Evolutionary conservation across 2,113 vertebrate genomes (phyloP), one percentile per base, ranked within the genome.

Genomic region (Odocoileus virginianus): DNA sequence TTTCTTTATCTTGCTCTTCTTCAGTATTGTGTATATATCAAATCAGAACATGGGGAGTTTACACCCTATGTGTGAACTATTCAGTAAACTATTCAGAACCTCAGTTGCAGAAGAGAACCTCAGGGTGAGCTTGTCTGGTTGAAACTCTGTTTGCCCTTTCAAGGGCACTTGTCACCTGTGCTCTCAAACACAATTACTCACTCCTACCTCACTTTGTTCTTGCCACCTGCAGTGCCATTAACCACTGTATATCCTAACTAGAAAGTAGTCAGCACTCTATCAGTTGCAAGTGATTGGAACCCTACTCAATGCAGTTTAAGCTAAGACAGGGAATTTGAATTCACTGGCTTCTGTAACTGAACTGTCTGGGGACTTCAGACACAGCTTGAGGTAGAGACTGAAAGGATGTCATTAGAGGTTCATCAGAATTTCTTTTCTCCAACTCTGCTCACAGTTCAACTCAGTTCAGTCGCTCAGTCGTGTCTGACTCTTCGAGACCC

Each of bases 381-480:
- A 15, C 25, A 50, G 74, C 50, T 94, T 30, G 40, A 28, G 79
- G 28, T 30, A 50, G 40, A n/a, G n/a, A 30, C 11, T 2, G 1
- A 85, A 52, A 60, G 0, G 2, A 43, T 61, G 30, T 33, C 64
- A n/a, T 40, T 30, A 28, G 9, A 15, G 54, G 43, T 76, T 60
- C 30, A 36, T 28, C 13, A 91, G n/a, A 57, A 8, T 33, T 27
- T n/a, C 36, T 90, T 4, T 61, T 54, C 30, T 21, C 12, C 30
- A 7, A 11, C 23, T 52, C 36, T 14, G 2, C 6, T 57, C 30
- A 21, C 3, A n/a, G n/a, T 40, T 40, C n/a, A 36, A n/a, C 23
- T 71, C 19, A 23, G 67, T 23, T 71, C 19, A 71, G 2, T 40
- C 1, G 0, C n/a, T 40, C 67, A 71, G 67, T 71, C 1, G 0